Base-by-base conservation (phyloP, 2,888 invertebrate genomes). In the Hyalella azteca region DNA sequence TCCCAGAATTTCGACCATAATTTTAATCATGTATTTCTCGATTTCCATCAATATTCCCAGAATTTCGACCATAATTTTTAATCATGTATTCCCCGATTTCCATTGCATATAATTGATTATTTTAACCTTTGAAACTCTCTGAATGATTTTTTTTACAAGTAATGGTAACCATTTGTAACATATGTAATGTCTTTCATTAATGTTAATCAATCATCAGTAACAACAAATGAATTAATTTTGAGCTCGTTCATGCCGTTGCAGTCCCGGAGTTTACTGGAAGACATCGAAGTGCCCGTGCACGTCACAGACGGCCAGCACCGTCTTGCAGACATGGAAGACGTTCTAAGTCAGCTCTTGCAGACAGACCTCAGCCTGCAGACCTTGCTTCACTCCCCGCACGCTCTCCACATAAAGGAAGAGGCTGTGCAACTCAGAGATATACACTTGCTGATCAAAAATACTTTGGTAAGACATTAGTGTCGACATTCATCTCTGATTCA, bases 371-470 rank as follows among this genome's bases (percentile, higher is more conserved):
- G 77, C 66, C 78, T 83, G 26, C 79, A 81, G 78, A 73, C 78
- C 32, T 77, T 83, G 36, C 78, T 83, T 19, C 81, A 81, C 81
- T 83, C 83, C 22, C 79, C 80, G 32, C 78, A 83, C 60, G 81
- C 81, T 22, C 66, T 81, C 19, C 83, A 83, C 79, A 83, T 83
- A 54, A 83, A 79, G 77, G 36, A 49, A 2, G 81, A 81, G 9
- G 79, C 81, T 19, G 73, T 83, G 13, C 78, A 59, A 39, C 78
- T 81, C 80, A 80, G 81, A 48, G 77, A 80, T 48, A 80, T 54
- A 13, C 79, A 79, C 80, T 80, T 80, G 13, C 77, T 80, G 59
- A 80, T 83, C 60, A 80, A 78, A 29, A 78, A 80, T n/a, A 81
- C 83, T 15, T 26, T 83, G 78, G 83, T 83, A 48, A 54, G 80